Evolutionary conservation across 2,797 vertebrate genomes (phyloP).

Genomic region (Platyrinchus mystaceus): DNA sequence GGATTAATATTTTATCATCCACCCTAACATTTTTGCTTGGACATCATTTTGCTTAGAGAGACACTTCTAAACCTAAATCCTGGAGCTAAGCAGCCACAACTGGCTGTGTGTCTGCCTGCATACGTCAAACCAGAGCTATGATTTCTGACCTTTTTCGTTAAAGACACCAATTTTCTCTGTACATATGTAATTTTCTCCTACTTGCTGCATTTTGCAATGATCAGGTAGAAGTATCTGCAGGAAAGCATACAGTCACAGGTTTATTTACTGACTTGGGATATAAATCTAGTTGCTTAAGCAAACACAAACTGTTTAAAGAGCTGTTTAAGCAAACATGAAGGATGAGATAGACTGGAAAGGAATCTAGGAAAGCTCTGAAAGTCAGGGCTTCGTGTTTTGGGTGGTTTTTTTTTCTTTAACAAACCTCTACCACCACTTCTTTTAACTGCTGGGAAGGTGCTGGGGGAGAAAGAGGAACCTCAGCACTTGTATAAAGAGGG

Average conservation of each 20-base stretch:
- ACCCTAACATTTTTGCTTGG: not conserved
- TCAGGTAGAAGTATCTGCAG: not conserved
- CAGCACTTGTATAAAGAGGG: rapidly evolving
- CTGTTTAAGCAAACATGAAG: not conserved
- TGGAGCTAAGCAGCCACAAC: not conserved
- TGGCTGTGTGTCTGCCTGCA: not conserved
- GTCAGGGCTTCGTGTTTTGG: not conserved
- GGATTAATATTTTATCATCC: not conserved
- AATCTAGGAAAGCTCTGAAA: not conserved
- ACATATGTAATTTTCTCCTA: not conserved
- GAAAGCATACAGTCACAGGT: not conserved
- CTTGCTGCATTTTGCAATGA: not conserved
- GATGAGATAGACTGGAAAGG: not conserved
- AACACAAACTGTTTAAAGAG: constrained; percentile 18
- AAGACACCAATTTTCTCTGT: not conserved
- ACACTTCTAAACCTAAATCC: not conserved
- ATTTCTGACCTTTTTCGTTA: not conserved
- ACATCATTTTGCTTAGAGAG: not conserved
- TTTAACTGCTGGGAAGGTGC: not conserved
- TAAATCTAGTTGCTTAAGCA: constrained; percentile 6
- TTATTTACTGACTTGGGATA: constrained; percentile 11
- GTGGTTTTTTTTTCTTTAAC: not conserved
- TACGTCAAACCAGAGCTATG: not conserved
- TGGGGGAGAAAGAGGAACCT: not conserved
- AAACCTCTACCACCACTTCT: not conserved